These are phyloP conservation scores for Heteromyza rotundicornis DNA, from an alignment of 2,888 invertebrate genomes.

Conservation along the genomic window DNA sequence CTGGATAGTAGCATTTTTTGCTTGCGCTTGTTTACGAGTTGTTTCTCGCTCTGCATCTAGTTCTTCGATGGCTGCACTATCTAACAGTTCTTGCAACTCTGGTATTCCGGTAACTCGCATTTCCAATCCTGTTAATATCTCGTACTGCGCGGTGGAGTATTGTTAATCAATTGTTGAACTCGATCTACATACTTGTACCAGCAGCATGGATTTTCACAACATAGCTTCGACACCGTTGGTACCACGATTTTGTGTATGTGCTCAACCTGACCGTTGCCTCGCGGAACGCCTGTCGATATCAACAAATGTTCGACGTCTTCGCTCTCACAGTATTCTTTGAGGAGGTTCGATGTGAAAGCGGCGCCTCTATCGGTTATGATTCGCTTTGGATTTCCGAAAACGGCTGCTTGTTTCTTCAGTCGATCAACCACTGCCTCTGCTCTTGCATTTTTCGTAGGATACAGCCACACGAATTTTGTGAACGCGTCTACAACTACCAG, in stretches of 20 bases:
- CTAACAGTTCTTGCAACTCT: not conserved
- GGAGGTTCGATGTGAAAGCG: constrained; percentile 2
- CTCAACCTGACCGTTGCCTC: constrained; percentile 53
- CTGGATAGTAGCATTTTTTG: not conserved
- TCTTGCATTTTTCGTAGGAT: not conserved
- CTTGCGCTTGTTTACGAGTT: not conserved
- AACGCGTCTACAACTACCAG: constrained; percentile 29
- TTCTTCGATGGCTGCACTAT: not conserved
- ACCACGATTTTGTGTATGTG: constrained; percentile 46
- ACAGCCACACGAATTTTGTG: not conserved
- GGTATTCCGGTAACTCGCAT: not conserved
- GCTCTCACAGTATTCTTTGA: constrained; percentile 5
- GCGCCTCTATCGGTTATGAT: constrained; percentile 12
- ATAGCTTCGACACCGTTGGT: constrained; percentile 48
- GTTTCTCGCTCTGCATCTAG: not conserved
- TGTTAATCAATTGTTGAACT: constrained; percentile 21
- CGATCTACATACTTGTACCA: constrained; percentile 41
- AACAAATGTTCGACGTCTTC: constrained; percentile 39
- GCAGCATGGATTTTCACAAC: constrained; percentile 39
- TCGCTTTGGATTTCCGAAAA: constrained; percentile 11
- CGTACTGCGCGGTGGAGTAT: constrained; percentile 14
- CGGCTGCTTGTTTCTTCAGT: not conserved
- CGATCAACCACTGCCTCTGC: not conserved
- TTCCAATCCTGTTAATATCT: constrained; percentile 23
- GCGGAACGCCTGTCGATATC: constrained; percentile 44